Evolutionary conservation across 2,797 vertebrate genomes (phyloP), one percentile per base, ranked within the genome.

Genomic region (Heterohyrax brucei): DNA sequence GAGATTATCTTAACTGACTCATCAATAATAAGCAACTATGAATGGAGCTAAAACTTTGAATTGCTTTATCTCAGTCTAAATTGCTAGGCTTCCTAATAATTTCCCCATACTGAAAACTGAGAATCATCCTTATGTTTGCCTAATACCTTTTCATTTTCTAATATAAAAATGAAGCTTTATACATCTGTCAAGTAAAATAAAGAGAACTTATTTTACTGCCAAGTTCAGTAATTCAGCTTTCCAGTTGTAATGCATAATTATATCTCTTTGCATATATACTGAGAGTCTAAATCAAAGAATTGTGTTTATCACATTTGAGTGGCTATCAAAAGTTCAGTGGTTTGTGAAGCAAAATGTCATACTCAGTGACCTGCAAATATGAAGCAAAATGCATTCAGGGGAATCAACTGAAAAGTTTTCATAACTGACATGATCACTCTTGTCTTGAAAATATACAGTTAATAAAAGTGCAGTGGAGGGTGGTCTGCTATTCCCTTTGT

Each of bases 381-480:
- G 96, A 97, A 89, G 84, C 5, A 92, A 95, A 95, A 94, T 95
- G 28, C 56, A 95, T 97, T 94, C 96, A 85, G 89, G 76, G 90
- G 97, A 97, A 80, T 66, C 94, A 90, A 94, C n/a, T 44, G 95
- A 96, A 97, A 73, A 68, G 7, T 10, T 97, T 86, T 66, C 10
- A 16, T 94, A 89, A 91, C 28, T 66, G 79, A 95, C 94, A 89
- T 24, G 26, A 87, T 87, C 81, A 61, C 30, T 84, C 3, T 96
- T 91, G 39, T 46, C 33, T 87, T 90, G 90, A 80, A 97, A 97
- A 95, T 87, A 79, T 3, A 82, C 97, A 97, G 85, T 96, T 97
- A 96, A 90, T 85, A 93, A 94, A 80, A 96, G 24, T 48, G 92
- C 93, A 95, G 1, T 0, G 0, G 46, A 95, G 93, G 39, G 96